Percentiles rank a stretch among this genome's conserved stretches.
Evolutionary conservation across 2,113 vertebrate genomes (phyloP).

Genomic region (Clarias magur): DNA sequence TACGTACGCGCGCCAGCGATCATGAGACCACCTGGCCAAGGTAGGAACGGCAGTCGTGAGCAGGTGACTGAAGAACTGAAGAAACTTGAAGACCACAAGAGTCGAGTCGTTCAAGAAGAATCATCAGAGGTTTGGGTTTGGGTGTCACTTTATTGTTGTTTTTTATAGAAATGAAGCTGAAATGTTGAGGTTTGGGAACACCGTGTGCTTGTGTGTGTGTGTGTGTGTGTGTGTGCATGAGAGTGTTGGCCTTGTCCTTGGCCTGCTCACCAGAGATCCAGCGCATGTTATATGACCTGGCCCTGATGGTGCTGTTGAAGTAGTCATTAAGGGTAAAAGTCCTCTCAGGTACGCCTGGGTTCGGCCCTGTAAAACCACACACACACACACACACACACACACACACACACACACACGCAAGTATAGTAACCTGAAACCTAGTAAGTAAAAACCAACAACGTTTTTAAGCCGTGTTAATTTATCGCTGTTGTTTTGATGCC

Average conservation of each 20-base stretch:
- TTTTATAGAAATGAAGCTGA: too few species aligned
- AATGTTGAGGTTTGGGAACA: neutral
- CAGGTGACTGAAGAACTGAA: too few species aligned
- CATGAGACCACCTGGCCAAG: too few species aligned
- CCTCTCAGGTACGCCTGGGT: slow-evolving; percentile 10
- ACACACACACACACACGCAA: slow-evolving; percentile 2
- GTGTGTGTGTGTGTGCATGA: neutral
- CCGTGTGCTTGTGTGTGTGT: neutral
- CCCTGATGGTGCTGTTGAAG: slow-evolving; percentile 81
- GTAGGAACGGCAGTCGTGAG: neutral
- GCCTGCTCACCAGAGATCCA: slow-evolving; percentile 88
- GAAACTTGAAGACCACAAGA: neutral
- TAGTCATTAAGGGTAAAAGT: slow-evolving; percentile 82
- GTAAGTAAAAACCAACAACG: neutral
- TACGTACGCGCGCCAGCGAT: too few species aligned
- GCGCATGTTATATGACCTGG: slow-evolving; percentile 80
- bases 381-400: slow-evolving; percentile 17
- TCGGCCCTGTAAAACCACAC: slow-evolving; percentile 41
- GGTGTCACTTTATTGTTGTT: too few species aligned
- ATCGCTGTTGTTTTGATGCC: neutral
- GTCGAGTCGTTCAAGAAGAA: neutral
- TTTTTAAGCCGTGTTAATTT: too few species aligned
- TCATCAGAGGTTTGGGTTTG: too few species aligned
- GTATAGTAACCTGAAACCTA: neutral
- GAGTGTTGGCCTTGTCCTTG: too few species aligned